A percentile compares a stretch with the other conserved stretches of the same genome.
Evolutionary conservation across 2,113 vertebrate species (phyloP).

Genomic region (Onychostoma macrolepis): DNA sequence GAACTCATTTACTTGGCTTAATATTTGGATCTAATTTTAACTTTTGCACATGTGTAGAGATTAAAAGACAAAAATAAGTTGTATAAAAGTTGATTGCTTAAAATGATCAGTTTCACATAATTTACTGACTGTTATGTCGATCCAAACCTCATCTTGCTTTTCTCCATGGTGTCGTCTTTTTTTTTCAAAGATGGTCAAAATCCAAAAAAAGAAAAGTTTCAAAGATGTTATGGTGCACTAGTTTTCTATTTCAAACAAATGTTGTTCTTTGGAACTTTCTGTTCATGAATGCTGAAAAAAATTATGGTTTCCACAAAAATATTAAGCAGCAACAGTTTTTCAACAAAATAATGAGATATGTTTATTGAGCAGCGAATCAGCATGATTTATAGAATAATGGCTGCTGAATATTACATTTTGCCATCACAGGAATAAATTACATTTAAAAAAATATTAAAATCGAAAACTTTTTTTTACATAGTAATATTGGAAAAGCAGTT

Average conservation of each 20-base stretch:
- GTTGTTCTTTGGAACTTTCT: not conserved
- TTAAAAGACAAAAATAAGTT: not conserved
- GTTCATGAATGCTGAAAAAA: not conserved
- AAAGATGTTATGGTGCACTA: not conserved
- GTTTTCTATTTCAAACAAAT: not conserved
- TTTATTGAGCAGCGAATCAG: not conserved
- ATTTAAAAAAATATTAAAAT: not conserved
- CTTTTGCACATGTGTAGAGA: not conserved
- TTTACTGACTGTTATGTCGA: not conserved
- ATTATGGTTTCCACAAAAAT: not conserved
- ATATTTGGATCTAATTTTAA: slow-evolving; percentile 10
- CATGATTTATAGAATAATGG: not conserved
- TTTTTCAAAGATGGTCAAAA: not conserved
- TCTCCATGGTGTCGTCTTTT: not conserved
- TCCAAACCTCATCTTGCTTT: not conserved
- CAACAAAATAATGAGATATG: not conserved
- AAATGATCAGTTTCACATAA: not conserved
- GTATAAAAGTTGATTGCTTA: not conserved
- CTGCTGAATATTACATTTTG: not conserved
- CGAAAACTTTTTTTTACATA: not conserved
- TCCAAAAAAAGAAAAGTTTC: not conserved
- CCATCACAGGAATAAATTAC: not conserved
- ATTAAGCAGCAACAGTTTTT: not conserved
- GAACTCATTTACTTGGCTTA: not conserved
- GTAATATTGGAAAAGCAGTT: too few relatives aligned